These are phyloP conservation scores for Drosophila phalerata DNA, from an alignment of 2,888 invertebrate species.

Conservation along the genomic window DNA sequence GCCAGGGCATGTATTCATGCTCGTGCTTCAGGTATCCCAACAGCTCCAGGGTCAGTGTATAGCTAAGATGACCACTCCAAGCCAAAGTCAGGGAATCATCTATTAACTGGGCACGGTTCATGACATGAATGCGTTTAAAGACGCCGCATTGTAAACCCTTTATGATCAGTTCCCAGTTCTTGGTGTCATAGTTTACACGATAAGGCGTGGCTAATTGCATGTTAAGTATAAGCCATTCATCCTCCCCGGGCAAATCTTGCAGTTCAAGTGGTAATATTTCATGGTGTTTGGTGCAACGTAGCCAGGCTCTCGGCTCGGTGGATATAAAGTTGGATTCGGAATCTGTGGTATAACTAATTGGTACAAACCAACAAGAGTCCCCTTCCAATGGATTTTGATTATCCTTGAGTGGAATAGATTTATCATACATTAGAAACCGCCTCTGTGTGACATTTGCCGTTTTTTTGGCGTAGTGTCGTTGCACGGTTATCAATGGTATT, in stretches of 20 bases:
- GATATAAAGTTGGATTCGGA: constrained; percentile 85
- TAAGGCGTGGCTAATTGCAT: constrained; percentile 90
- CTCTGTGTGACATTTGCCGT: constrained; percentile 87
- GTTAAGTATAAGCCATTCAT: constrained; percentile 91
- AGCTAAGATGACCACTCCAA: constrained; percentile 88
- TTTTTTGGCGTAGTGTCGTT: constrained; percentile 87
- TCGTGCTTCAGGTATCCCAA: constrained; percentile 86
- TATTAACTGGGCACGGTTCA: constrained; percentile 93
- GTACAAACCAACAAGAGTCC: constrained; percentile 87
- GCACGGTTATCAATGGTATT: constrained; percentile 90
- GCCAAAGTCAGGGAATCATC: constrained; percentile 91
- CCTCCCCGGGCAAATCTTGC: constrained; percentile 83
- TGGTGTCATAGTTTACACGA: constrained; percentile 91
- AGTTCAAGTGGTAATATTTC: constrained; percentile 33
- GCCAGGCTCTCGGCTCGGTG: constrained; percentile 87
- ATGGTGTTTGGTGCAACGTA: constrained; percentile 83
- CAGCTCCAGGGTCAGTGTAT: constrained; percentile 87
- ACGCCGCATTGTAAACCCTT: constrained; percentile 87
- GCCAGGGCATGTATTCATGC: constrained; percentile 86
- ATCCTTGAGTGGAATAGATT: neutral
- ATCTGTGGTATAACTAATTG: constrained; percentile 87
- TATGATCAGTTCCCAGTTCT: constrained; percentile 90
- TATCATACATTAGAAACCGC: constrained; percentile 69
- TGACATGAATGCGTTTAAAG: constrained; percentile 87
- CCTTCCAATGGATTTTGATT: constrained; percentile 2